A percentile compares a stretch with the other conserved stretches of the same genome.
Conservation (phyloP, 2,888 invertebrate species). For the Dynastes maya region DNA sequence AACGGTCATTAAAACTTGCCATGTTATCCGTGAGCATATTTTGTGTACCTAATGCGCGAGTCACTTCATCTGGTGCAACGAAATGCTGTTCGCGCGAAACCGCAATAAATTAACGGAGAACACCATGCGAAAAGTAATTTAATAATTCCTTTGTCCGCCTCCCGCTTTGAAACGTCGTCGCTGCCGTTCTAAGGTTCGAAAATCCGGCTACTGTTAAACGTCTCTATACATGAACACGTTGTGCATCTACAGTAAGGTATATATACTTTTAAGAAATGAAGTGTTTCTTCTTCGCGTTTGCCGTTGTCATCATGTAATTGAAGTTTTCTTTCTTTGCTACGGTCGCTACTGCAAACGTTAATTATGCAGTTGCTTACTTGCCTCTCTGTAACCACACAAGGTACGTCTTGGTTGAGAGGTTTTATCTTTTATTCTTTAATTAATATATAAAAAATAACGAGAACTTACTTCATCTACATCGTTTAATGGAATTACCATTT, state of each 20-base stretch:
- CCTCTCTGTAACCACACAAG: neutral
- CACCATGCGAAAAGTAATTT: constrained; percentile 46
- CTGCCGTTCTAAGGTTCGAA: neutral
- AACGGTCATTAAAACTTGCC: too few relatives aligned
- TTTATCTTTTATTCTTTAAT: neutral
- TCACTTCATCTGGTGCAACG: neutral
- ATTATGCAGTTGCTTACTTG: neutral
- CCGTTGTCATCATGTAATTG: constrained; percentile 57
- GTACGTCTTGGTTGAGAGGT: neutral
- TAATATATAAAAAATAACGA: neutral
- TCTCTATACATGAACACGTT: constrained; percentile 4
- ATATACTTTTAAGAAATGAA: constrained; percentile 54
- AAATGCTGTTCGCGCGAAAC: constrained; percentile 2
- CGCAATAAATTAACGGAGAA: constrained; percentile 43
- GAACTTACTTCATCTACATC: neutral
- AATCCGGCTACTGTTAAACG: constrained; percentile 40
- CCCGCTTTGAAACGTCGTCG: constrained; percentile 18
- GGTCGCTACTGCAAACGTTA: constrained; percentile 9
- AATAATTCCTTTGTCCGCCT: constrained; percentile 44
- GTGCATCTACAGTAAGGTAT: neutral
- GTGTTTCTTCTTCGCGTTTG: constrained; percentile 50
- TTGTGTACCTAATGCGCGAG: neutral
- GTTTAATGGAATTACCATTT: neutral
- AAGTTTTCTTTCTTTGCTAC: constrained; percentile 50
- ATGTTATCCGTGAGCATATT: neutral